Base-by-base conservation (phyloP, 37 sponge, comb jelly and placozoan species). In the Agelas oroides region DNA sequence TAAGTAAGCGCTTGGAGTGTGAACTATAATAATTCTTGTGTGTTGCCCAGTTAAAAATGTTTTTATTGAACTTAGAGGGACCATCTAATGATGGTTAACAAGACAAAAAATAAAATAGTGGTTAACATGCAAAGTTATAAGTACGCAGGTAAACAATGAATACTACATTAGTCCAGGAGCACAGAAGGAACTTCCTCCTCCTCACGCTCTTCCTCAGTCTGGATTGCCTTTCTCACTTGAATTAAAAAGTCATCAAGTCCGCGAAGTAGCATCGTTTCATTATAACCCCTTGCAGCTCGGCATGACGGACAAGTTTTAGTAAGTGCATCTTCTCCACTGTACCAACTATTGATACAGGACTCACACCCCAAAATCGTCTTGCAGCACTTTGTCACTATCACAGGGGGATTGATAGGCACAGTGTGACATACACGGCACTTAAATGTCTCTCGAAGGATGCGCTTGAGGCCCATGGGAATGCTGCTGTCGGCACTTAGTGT, bases 331-430 rank as follows among this genome's bases (percentile, higher is more conserved):
- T 46, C 37, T 12, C 82, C 88, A 52, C 21, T n/a, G 32, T 65
- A 88, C 88, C 88, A 88, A 14, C 25, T 33, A 53, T 88, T 70
- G 53, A 88, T 59, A 64, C 88, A 88, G 0, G 34, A 30, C 6
- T 70, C 63, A 27, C 88, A 88, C 24, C 88, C 88, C 21, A 88
- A 57, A 24, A 88, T 88, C 5, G 76, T 1, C 21, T 65, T 72
- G 30, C 88, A 88, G 40, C 82, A 88, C 53, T 88, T 88, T 6
- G 80, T 23, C 33, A 87, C 35, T 18, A 87, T 53, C 14, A 79
- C 70, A 21, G 87, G 87, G 36, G 87, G 87, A 0, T 63, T n/a
- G 20, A 75, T 74, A 12, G 77, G 85, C 6, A 37, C 16, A 20
- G 11, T 5, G 16, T 38, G 63, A 59, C 87, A 87, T 41, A 87